Conservation (phyloP, 2,888 invertebrate genomes). For the Aspidiotus destructor region DNA sequence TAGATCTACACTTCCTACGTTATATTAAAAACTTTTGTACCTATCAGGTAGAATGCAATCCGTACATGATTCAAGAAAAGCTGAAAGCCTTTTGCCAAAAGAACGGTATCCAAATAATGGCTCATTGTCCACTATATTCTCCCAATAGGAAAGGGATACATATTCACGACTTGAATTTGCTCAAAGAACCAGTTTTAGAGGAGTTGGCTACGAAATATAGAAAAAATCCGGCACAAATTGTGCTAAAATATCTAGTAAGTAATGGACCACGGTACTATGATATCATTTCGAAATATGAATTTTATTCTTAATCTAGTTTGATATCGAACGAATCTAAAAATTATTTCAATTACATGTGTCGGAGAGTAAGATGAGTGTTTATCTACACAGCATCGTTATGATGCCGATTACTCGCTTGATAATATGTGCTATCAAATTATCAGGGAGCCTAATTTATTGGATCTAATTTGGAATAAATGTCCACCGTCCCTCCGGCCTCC, state of each 20-base stretch:
- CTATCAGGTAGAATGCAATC: conserved; percentile 71
- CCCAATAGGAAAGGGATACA: conserved; percentile 62
- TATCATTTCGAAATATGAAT: too few species aligned
- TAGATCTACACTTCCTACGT: not conserved
- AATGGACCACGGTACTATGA: too few species aligned
- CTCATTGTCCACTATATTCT: conserved; percentile 66
- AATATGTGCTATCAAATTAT: too few species aligned
- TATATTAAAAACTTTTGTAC: conserved; percentile 21
- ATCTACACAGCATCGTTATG: too few species aligned
- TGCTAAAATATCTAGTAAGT: conserved; percentile 53
- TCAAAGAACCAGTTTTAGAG: conserved; percentile 62
- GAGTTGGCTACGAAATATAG: conserved; percentile 53
- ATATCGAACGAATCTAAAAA: too few species aligned
- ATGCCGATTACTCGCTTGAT: too few species aligned
- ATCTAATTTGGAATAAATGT: too few species aligned
- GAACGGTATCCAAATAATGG: conserved; percentile 58
- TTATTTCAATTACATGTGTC: too few species aligned
- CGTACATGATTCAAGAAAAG: conserved; percentile 62
- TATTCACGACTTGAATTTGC: conserved; percentile 57
- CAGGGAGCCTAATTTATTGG: too few species aligned
- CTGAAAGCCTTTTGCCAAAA: conserved; percentile 59
- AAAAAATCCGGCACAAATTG: conserved; percentile 59
- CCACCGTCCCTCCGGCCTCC: too few species aligned
- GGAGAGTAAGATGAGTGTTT: too few species aligned
- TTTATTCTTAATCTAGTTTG: too few species aligned